Percentiles rank a stretch among this genome's conserved stretches.
Evolutionary conservation across 2,888 invertebrate species (phyloP).

Genomic region (Liposcelis brunnea): DNA sequence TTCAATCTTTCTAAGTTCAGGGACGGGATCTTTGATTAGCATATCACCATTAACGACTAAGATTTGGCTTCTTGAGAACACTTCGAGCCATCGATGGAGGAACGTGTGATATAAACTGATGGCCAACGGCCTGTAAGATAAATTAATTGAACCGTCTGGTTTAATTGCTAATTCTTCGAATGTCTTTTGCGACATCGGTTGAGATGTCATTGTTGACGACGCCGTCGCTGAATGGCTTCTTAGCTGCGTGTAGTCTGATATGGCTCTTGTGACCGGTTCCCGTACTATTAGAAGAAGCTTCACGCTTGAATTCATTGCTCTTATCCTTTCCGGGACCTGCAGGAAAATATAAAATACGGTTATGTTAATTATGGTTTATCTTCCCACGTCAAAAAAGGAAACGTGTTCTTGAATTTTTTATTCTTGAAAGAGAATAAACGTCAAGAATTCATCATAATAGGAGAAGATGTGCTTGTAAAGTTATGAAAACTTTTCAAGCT

Average conservation of each 20-base stretch:
- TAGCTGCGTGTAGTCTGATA: conserved; percentile 93
- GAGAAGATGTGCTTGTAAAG: too few relatives aligned
- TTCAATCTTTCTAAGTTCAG: conserved; percentile 73
- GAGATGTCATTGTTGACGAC: conserved; percentile 26
- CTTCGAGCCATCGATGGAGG: conserved; percentile 79
- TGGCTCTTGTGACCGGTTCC: conserved; percentile 87
- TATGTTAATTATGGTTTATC: too few relatives aligned
- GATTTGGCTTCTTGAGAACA: conserved; percentile 80
- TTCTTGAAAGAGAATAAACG: too few relatives aligned
- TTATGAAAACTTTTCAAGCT: too few relatives aligned
- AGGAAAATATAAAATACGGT: conserved; percentile 10
- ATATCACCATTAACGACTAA: conserved; percentile 89
- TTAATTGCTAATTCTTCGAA: conserved; percentile 70
- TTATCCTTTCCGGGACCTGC: conserved; percentile 81
- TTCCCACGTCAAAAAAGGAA: too few relatives aligned
- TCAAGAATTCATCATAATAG: too few relatives aligned
- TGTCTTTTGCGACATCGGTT: conserved; percentile 32
- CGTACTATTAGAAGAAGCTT: conserved; percentile 84
- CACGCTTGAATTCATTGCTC: conserved; percentile 84
- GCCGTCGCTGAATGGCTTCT: conserved; percentile 64
- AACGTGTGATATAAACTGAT: conserved; percentile 86
- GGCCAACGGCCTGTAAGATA: conserved; percentile 64
- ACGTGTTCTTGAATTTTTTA: too few relatives aligned
- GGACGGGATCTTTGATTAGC: conserved; percentile 76
- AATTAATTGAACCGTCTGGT: conserved; percentile 67